phyloP scores from a whole-genome alignment of 2,888 invertebrate genomes.

The Gandaritis pyraliata region DNA sequence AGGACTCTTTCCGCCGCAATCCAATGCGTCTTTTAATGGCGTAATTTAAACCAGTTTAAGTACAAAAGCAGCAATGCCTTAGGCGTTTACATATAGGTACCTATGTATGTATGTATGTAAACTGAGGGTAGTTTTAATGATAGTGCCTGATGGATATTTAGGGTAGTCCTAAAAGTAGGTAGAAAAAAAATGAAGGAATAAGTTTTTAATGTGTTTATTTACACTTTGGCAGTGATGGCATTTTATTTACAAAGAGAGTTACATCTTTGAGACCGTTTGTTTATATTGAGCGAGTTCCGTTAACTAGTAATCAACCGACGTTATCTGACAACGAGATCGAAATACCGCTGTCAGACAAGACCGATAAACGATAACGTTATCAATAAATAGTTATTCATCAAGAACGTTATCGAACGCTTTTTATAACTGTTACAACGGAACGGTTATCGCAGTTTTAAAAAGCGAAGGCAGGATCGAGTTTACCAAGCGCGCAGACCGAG shows the following conservation, averaged over 20 bases:
- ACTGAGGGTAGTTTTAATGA: no score
- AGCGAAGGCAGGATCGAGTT: slow-evolving; percentile 42
- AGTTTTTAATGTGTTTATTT: slow-evolving; percentile 74
- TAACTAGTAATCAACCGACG: slow-evolving; percentile 52
- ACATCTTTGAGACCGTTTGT: slow-evolving; percentile 75
- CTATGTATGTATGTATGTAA: no score
- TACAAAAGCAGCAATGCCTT: no score
- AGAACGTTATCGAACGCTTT: slow-evolving; percentile 39
- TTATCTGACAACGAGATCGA: slow-evolving; percentile 44
- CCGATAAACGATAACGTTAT: slow-evolving; percentile 42
- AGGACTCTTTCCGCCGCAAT: no score
- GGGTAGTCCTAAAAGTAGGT: no score
- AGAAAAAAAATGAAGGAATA: slow-evolving; percentile 12
- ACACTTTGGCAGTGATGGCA: slow-evolving; percentile 84
- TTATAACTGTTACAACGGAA: slow-evolving; percentile 9
- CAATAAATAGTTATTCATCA: slow-evolving; percentile 21
- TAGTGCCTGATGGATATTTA: no score
- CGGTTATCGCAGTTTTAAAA: slow-evolving; percentile 16
- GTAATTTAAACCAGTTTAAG: no score
- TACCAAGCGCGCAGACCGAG: slow-evolving; percentile 66
- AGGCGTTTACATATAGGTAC: no score
- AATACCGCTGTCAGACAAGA: slow-evolving; percentile 52
- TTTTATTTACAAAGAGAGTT: slow-evolving; percentile 83
- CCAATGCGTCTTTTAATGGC: no score
- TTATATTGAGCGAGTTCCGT: slow-evolving; percentile 63